A percentile compares a stretch with the other conserved stretches of the same genome.
Conservation (phyloP, 2,797 vertebrate genomes). For the Sphenodon punctatus region DNA sequence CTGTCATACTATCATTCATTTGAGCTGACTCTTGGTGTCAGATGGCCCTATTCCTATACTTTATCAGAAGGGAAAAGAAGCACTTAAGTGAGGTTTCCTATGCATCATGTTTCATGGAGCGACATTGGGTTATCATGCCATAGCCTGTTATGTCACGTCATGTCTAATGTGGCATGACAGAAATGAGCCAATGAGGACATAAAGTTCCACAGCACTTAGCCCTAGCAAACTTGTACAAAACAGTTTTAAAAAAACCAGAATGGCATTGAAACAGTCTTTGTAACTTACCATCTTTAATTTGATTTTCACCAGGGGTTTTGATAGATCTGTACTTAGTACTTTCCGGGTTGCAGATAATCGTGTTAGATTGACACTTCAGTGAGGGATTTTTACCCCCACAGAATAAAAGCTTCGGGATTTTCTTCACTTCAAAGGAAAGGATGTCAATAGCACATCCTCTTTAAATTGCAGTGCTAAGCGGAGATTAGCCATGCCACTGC, state of each 20-base stretch:
- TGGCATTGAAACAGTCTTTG: background rate
- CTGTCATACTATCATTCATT: background rate
- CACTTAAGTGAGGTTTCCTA: background rate
- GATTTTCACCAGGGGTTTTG: background rate
- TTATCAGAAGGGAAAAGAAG: background rate
- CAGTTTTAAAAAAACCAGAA: background rate
- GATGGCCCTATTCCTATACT: background rate
- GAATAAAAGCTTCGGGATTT: background rate
- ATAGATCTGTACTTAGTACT: background rate
- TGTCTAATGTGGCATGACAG: background rate
- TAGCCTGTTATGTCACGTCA: background rate
- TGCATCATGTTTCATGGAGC: background rate
- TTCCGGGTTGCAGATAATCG: background rate
- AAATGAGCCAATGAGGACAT: conserved; percentile 2
- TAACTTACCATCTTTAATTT: background rate
- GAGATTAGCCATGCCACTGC: background rate
- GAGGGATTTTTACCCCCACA: background rate
- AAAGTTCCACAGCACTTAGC: background rate
- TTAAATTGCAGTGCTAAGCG: background rate
- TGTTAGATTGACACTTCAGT: background rate
- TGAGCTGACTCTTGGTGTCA: background rate
- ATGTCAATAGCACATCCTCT: conserved; percentile 22
- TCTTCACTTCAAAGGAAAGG: conserved; percentile 21
- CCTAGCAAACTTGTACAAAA: background rate
- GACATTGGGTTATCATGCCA: background rate